Base-by-base conservation (phyloP, 2,113 vertebrate species). In the Lathamus discolor region DNA sequence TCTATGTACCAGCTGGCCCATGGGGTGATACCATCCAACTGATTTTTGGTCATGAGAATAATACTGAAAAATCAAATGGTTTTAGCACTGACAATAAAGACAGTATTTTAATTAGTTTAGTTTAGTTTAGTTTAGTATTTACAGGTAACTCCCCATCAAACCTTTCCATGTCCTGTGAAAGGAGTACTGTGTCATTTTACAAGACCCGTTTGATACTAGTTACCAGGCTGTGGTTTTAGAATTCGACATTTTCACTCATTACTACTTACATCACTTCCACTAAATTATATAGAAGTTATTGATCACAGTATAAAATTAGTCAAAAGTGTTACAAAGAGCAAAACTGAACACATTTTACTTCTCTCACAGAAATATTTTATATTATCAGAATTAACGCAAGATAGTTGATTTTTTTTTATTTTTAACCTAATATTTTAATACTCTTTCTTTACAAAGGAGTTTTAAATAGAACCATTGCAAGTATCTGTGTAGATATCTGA, bases 1-100 rank as follows among this genome's bases (percentile, higher is more conserved):
- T 75, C 0, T 7, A 39, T 33, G 7, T 20, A 44, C 11, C 29
- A 14, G 3, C 6, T 24, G 22, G 10, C 35, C n/a, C 19, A 6
- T 1, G 6, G 62, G 25, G 16, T 73, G 28, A 27, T 67, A 25
- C 13, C 11, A 6, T 83, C 59, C 29, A 63, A 5, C 19, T 74
- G 37, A 28, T 27, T 79, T n/a, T 35, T n/a, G 33, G n/a, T 57
- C 31, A 43, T 3, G 10, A 31, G 33, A 82, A 18, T 49, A 62
- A 24, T 54, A 29, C 27, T 54, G 67, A 55, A 83, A 82, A 83
- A 17, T 35, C 9, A 9, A 69, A n/a, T 23, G 4, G 2, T 4
- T 89, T 44, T 49, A 66, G 28, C 48, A 52, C 16, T 73, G 62
- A 37, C 22, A 64, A 7, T 79, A 41, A 59, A 61, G 39, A n/a